phyloP scores from a whole-genome alignment of 35 echinoderm and acorn worm genomes.

The Strongylocentrotus purpuratus region DNA sequence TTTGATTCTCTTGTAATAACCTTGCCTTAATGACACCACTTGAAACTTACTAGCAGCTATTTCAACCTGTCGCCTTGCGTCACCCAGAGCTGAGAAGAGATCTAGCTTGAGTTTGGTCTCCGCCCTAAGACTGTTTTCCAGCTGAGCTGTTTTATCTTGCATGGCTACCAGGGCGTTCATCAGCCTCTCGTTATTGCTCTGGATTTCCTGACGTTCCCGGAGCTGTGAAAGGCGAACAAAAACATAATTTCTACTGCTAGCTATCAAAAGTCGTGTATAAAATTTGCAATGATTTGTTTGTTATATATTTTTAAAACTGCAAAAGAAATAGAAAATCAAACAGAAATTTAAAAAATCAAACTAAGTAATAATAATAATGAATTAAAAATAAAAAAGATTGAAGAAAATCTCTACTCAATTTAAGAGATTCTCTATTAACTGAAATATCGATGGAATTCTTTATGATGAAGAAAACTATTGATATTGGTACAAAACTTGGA shows the following conservation, averaged over 20 bases:
- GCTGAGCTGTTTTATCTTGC: constrained; percentile 87
- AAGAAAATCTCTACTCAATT: too few relatives aligned
- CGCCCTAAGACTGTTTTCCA: constrained; percentile 94
- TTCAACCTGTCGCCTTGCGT: constrained; percentile 92
- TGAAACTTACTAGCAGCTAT: constrained; percentile 78
- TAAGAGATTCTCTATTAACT: background rate
- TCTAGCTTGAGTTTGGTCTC: constrained; percentile 95
- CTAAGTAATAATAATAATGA: too few relatives aligned
- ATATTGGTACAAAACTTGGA: too few relatives aligned
- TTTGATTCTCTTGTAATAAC: too few relatives aligned
- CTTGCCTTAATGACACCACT: too few relatives aligned
- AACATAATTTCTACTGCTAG: background rate
- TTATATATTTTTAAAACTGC: too few relatives aligned
- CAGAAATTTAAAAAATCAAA: background rate
- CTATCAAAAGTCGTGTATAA: background rate
- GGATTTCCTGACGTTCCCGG: constrained; percentile 84
- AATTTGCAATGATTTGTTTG: too few relatives aligned
- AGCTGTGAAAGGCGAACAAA: constrained; percentile 41
- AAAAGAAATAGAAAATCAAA: too few relatives aligned
- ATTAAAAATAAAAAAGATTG: too few relatives aligned
- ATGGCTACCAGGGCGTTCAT: constrained; percentile 92
- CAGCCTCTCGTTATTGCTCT: constrained; percentile 83
- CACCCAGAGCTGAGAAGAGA: constrained; percentile 91
- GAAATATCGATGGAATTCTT: too few relatives aligned
- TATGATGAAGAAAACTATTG: too few relatives aligned